Evolutionary conservation across 2,113 vertebrate species (phyloP), one percentile per base, ranked within the genome.

Genomic region (Microcebus murinus): DNA sequence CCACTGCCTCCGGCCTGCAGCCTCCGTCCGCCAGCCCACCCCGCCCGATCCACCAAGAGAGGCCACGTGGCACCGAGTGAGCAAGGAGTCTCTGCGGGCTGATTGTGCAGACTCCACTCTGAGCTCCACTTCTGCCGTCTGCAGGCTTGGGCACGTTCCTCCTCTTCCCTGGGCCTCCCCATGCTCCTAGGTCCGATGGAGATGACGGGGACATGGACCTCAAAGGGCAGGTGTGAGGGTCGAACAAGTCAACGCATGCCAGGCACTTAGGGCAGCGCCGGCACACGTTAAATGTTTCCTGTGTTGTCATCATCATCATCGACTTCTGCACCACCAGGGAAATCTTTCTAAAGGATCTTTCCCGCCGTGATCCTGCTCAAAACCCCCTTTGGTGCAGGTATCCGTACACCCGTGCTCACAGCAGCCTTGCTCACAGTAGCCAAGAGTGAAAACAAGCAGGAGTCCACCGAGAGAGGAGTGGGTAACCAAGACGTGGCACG

Each of bases 51-150:
- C 55, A 10, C 36, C 39, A 2, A 11, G 21, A 82, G 67, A 63
- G 42, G 23, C 11, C 7, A 31, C 1, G 2, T 9, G 36, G 8
- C 21, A 6, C 21, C 13, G 29, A 0, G 6, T 42, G 36, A 55
- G 13, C 9, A 23, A 8, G 13, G 5, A 57, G n/a, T 3, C 11
- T 68, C n/a, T 65, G 25, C 31, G 12, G n/a, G 31, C 77, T 4
- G 61, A 5, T 13, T 71, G 63, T 36, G 45, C 18, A 17, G 86
- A 29, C 48, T 18, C 34, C 1, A 2, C 8, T 70, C 31, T 6
- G 23, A 68, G 13, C 31, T 55, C 17, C 11, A 31, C 71, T 79
- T 76, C 39, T 67, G 34, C 20, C 14, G 0, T 39, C 77, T 23
- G 5, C 25, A 13, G 14, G 12, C 55, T 27, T 23, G 21, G 45